These are phyloP conservation scores for Drosophila falleni DNA, from an alignment of 2,888 invertebrate species.

Conservation along the genomic window DNA sequence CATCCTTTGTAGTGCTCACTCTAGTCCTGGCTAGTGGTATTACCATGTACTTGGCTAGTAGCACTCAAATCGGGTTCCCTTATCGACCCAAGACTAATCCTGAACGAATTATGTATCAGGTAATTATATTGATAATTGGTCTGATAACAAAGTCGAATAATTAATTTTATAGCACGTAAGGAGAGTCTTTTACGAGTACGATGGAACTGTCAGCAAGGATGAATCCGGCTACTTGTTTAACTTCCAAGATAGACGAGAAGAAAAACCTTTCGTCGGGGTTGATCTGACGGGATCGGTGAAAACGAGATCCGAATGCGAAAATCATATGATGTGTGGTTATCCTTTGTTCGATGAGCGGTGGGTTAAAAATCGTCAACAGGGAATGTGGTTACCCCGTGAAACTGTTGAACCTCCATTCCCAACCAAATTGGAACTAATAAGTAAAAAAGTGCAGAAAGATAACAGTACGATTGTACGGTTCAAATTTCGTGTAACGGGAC, in stretches of 20 bases:
- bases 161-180: constrained; percentile 84
- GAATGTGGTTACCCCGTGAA: constrained; percentile 72
- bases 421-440: constrained; percentile 61
- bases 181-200: constrained; percentile 84
- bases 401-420: constrained; percentile 54
- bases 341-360: constrained; percentile 77
- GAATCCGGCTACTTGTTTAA: constrained; percentile 86
- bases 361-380: constrained; percentile 51
- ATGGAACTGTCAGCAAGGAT: constrained; percentile 76
- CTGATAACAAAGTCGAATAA: background rate
- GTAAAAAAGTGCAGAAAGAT: constrained; percentile 51
- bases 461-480: constrained; percentile 59
- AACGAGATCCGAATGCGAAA: constrained; percentile 65
- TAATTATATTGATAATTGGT: constrained; percentile 57
- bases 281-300: constrained; percentile 61
- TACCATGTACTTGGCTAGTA: constrained; percentile 27
- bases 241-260: constrained; percentile 84
- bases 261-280: constrained; percentile 48
- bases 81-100: constrained; percentile 86
- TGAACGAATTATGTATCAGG: constrained; percentile 85
- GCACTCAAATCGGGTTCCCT: constrained; percentile 86
- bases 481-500: constrained; percentile 70
- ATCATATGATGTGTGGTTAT: constrained; percentile 78
- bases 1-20: constrained; percentile 60
- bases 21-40: constrained; percentile 50